Conservation (phyloP, 2,113 vertebrate species). For the Pseudorhombus dupliciocellatus region DNA sequence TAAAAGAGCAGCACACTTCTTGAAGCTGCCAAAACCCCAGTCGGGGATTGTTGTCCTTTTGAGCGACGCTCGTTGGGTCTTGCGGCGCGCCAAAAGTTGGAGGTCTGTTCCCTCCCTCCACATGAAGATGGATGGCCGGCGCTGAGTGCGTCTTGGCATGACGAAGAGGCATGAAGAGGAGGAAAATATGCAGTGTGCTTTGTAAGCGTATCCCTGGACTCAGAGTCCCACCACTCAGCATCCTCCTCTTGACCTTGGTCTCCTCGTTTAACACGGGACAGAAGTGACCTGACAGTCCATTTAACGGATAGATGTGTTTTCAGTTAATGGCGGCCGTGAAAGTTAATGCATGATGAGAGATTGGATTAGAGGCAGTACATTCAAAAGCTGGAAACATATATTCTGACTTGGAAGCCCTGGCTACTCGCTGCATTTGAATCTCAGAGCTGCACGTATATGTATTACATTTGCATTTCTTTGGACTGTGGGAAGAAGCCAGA, state of each 20-base stretch:
- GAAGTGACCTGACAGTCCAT: slow-evolving; percentile 28
- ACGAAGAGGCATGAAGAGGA: slow-evolving; percentile 19
- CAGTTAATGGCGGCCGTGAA: slow-evolving; percentile 24
- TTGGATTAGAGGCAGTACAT: not conserved
- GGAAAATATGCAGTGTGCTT: slow-evolving; percentile 37
- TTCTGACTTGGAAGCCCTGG: not conserved
- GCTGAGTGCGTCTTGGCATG: slow-evolving; percentile 45
- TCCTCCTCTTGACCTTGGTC: slow-evolving; percentile 63
- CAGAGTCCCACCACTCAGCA: slow-evolving; percentile 30
- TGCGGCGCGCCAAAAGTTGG: not conserved
- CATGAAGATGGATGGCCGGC: slow-evolving; percentile 55
- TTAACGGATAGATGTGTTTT: slow-evolving; percentile 53
- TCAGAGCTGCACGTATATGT: too few species aligned
- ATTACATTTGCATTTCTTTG: not conserved
- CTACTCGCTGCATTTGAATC: too few species aligned
- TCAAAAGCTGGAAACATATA: not conserved
- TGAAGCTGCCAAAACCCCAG: slow-evolving; percentile 28
- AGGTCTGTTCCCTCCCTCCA: slow-evolving; percentile 5
- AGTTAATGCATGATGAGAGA: slow-evolving; percentile 22
- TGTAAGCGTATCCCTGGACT: slow-evolving; percentile 61
- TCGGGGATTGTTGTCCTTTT: slow-evolving; percentile 26
- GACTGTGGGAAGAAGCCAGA: not conserved
- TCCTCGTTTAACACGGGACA: slow-evolving; percentile 47
- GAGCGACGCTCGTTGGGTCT: slow-evolving; percentile 31
- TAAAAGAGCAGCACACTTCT: slow-evolving; percentile 23